Base-by-base conservation (phyloP, 2,797 vertebrate genomes). In the Moxostoma hubbsi region DNA sequence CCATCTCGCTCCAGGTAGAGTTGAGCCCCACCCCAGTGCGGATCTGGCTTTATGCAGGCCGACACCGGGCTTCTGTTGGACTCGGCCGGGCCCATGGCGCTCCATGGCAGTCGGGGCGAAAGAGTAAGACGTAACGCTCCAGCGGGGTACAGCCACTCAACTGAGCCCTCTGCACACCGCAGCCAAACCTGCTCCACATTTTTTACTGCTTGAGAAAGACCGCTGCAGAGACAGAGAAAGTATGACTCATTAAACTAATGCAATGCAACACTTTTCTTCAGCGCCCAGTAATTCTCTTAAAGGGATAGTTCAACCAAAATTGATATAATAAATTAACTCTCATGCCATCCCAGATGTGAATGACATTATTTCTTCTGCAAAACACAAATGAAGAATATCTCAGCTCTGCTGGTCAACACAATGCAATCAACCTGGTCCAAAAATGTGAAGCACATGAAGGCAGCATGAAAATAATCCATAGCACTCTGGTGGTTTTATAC, bases 131-230 rank as follows among this genome's bases (percentile, higher is more conserved):
- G 95, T 63, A 98, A 93, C 12, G 96, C 98, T 1, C 96, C 96
- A 0, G 90, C 93, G 8, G 96, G 97, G 82, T 97, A 97, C 73
- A 98, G 87, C 96, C 97, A 97, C 84, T 96, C 95, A 81, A 97
- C 86, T 0, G 93, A 94, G 12, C 96, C 96, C 89, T 98, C 96
- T 0, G 95, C 93, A 54, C 97, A 97, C 88, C 93, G 94, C 80
- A 97, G 90, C 63, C 94, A 93, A 81, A 96, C 95, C 93, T 97
- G 96, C 85, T 97, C 95, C 90, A 97, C 96, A 12, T 95, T 96
- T 88, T 94, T 93, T 0, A 90, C 91, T 89, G 96, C 94, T 93
- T 95, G 95, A 15, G 96, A 96, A 77, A 97, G 88, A 77, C 97
- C 97, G 66, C 97, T 97, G 91, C 51, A 81, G 5, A 65, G 10